Base-by-base conservation (phyloP, 2,888 invertebrate species). In the Onchidella celtica region DNA sequence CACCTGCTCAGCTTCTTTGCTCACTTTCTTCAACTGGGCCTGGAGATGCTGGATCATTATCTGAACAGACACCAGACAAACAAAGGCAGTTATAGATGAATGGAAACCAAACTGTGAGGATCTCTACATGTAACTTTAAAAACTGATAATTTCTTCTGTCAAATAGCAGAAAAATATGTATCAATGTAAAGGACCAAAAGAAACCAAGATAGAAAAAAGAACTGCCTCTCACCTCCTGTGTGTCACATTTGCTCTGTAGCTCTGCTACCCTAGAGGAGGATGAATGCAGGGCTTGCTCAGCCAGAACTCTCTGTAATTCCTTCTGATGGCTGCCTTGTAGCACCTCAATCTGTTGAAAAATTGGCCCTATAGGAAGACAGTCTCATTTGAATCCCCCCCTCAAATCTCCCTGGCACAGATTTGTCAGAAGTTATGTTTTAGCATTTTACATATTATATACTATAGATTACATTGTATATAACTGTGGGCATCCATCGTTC, bases 31-130 rank as follows among this genome's bases (percentile, higher is more conserved):
- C 77, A 92, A 82, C 85, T 92, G 92, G 4, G 89, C 89, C 70
- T 90, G 87, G 6, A 93, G 85, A 81, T 92, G 92, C 17, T 87
- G 84, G 21, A 93, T 87, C 88, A 92, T 87, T 72, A 91, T 91
- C 92, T 93, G 81, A 3, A 68, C 24, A 6, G n/a, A n/a, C n/a
- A n/a, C 69, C 21, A 38, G 9, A 14, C 14, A 69, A n/a, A n/a
- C 9, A 55, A 14, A 55, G 55, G 55, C 11, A 55, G 55, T 14
- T 14, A 21, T 14, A 21, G 55, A 21, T 14, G 55, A 21, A n/a
- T n/a, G n/a, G n/a, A n/a, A n/a, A n/a, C n/a, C n/a, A n/a, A n/a
- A n/a, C n/a, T n/a, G n/a, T n/a, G n/a, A n/a, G n/a, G n/a, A n/a
- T n/a, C n/a, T n/a, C n/a, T n/a, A n/a, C n/a, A n/a, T n/a, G n/a